These are phyloP conservation scores for Trichomycterus rosablanca DNA, from an alignment of 2,113 vertebrate genomes.

Conservation along the genomic window DNA sequence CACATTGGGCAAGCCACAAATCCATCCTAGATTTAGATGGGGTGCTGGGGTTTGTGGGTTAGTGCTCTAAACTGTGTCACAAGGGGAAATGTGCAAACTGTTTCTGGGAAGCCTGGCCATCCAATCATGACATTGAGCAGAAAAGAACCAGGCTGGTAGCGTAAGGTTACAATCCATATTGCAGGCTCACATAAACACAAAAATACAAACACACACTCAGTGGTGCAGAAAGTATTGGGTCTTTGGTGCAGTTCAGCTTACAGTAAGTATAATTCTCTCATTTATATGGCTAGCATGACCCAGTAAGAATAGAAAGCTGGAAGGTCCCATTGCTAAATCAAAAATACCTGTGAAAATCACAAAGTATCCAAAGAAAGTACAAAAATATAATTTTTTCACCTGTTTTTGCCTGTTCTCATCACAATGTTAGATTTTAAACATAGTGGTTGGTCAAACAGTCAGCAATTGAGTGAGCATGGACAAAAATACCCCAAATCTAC, in stretches of 20 bases:
- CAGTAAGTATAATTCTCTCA: slow-evolving; percentile 20
- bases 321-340: no score
- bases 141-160: slow-evolving; percentile 5
- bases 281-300: not conserved
- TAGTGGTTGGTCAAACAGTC: no score
- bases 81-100: slow-evolving; percentile 18
- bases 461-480: no score
- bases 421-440: no score
- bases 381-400: no score
- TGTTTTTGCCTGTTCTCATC: no score
- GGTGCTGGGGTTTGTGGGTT: not conserved
- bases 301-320: no score
- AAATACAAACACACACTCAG: not conserved
- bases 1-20: no score
- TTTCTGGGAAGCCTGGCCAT: slow-evolving; percentile 6
- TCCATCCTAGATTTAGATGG: not conserved
- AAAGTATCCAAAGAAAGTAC: no score
- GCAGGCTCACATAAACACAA: not conserved
- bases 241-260: slow-evolving; percentile 1
- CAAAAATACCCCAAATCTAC: no score
- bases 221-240: not conserved
- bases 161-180: slow-evolving; percentile 2
- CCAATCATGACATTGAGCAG: slow-evolving; percentile 9
- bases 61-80: not conserved
- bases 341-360: no score